Evolutionary conservation across 2,113 vertebrate genomes (phyloP).

Genomic region (Campylorhamphus procurvoides): DNA sequence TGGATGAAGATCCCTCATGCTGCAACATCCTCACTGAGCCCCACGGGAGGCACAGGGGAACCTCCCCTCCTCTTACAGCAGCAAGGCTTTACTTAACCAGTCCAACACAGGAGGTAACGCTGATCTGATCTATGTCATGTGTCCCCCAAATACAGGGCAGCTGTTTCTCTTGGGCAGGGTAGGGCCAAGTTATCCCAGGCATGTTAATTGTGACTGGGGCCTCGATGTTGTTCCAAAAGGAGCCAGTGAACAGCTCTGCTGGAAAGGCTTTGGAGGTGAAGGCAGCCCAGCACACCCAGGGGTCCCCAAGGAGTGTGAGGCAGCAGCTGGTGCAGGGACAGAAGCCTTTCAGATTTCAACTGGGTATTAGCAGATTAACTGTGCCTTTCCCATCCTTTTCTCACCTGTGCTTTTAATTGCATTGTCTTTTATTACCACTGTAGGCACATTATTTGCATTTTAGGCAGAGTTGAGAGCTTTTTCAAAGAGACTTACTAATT

Average conservation of each 20-base stretch:
- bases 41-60: not conserved
- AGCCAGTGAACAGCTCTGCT: not conserved
- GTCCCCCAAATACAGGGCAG: not conserved
- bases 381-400: not conserved
- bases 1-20: not conserved
- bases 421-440: not conserved
- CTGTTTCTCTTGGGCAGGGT: not conserved
- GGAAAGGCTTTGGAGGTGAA: not conserved
- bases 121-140: not conserved
- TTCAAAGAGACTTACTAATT: not conserved
- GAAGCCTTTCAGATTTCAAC: not conserved
- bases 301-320: not conserved
- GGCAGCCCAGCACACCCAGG: rapidly evolving
- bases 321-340: not conserved
- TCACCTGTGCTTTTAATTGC: not conserved
- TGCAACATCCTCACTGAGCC: not conserved
- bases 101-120: rapidly evolving
- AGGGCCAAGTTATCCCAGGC: not conserved
- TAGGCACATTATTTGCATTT: not conserved
- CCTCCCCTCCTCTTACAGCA: not conserved
- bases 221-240: rapidly evolving
- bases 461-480: not conserved
- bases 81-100: not conserved
- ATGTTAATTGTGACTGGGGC: not conserved
- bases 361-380: not conserved